Percentiles rank a stretch among this genome's conserved stretches.
phyloP scores from a whole-genome alignment of 1,140 invertebrate species.

The Coboldia fuscipes region DNA sequence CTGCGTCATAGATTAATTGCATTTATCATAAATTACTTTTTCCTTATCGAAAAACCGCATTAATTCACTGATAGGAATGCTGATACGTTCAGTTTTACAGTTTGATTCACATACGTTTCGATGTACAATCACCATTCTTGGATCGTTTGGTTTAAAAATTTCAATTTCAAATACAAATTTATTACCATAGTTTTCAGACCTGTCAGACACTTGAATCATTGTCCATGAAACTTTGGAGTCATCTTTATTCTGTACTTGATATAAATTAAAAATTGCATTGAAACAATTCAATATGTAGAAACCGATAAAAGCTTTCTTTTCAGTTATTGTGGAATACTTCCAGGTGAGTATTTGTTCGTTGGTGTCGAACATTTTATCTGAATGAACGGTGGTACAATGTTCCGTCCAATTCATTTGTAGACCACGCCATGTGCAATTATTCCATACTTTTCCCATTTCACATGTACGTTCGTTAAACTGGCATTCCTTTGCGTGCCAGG shows the following conservation, averaged over 20 bases:
- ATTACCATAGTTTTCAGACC: constrained; percentile 13
- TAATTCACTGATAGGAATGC: constrained; percentile 10
- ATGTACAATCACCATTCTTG: constrained; percentile 13
- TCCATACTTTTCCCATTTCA: constrained; percentile 20
- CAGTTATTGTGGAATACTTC: constrained; percentile 14
- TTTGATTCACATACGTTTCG: constrained; percentile 18
- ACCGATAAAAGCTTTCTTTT: constrained; percentile 13
- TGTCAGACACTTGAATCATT: constrained; percentile 19
- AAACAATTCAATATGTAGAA: constrained; percentile 17
- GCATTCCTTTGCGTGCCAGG: constrained; percentile 19
- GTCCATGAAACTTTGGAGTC: constrained; percentile 12
- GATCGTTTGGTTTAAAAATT: constrained; percentile 13
- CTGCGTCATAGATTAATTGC: no score
- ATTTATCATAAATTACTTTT: constrained; percentile 11
- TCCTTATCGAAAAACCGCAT: constrained; percentile 14
- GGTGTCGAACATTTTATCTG: constrained; percentile 11
- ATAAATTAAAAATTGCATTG: constrained; percentile 20
- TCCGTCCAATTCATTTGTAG: constrained; percentile 18
- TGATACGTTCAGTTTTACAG: constrained; percentile 17
- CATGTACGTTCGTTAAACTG: constrained; percentile 19
- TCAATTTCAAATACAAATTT: constrained; percentile 19
- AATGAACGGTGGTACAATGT: constrained; percentile 13
- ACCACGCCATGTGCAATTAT: constrained; percentile 16
- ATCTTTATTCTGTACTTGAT: constrained; percentile 15
- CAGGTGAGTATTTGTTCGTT: constrained; percentile 10